A percentile compares a stretch with the other conserved stretches of the same genome.
These are phyloP conservation scores for Palythoa caribaeorum DNA, from an alignment of 92 coral and sea anemone genomes.

Conservation along the genomic window DNA sequence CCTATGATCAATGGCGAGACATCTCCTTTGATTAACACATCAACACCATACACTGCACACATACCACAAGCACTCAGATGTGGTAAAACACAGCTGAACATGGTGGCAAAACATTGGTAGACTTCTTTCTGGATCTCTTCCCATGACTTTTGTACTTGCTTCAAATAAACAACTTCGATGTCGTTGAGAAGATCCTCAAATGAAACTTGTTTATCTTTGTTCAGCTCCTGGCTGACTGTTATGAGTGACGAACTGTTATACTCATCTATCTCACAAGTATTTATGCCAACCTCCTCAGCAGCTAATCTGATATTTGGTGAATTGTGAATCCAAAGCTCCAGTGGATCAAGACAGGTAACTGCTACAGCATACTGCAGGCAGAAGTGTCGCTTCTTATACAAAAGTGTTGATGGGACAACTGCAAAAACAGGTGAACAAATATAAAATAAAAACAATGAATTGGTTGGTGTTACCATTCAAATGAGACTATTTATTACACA, in stretches of 20 bases:
- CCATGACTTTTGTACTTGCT: conserved; percentile 61
- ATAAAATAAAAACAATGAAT: not conserved
- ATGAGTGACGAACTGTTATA: conserved; percentile 63
- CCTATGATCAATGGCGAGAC: conserved; percentile 73
- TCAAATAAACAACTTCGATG: conserved; percentile 58
- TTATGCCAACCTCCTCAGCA: conserved; percentile 53
- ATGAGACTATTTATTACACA: too few relatives aligned
- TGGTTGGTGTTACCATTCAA: too few relatives aligned
- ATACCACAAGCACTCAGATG: conserved; percentile 54
- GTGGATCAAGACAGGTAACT: conserved; percentile 66
- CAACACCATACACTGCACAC: conserved; percentile 84
- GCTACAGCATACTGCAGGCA: conserved; percentile 85
- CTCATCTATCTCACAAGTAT: conserved; percentile 65
- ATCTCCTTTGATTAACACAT: conserved; percentile 72
- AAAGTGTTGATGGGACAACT: conserved; percentile 67
- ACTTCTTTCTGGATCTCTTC: conserved; percentile 61
- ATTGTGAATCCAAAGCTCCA: conserved; percentile 76
- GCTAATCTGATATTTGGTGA: conserved; percentile 73
- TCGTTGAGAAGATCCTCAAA: conserved; percentile 70
- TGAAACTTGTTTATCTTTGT: conserved; percentile 57
- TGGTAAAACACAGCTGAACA: conserved; percentile 69
- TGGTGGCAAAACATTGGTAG: conserved; percentile 57
- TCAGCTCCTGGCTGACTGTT: conserved; percentile 37
- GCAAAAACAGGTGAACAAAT: not conserved
- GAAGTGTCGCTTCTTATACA: conserved; percentile 70